Percentiles rank a stretch among this genome's conserved stretches.
Conservation (phyloP, 1,140 invertebrate species). For the Zaprionus africanus region DNA sequence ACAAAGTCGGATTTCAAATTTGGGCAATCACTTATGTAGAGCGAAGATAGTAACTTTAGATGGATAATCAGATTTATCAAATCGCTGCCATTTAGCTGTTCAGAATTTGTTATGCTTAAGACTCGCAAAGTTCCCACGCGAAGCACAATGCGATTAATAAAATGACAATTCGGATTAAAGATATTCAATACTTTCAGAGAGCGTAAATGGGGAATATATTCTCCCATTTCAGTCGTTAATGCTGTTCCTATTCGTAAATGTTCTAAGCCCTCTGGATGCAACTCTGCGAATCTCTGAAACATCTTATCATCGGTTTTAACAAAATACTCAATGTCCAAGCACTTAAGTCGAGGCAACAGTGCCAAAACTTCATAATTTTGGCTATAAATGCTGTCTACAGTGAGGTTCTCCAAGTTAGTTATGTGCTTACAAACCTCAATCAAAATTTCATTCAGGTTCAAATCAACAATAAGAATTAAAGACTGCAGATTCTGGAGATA, state of each 20-base stretch:
- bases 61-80: slow-evolving; percentile 22
- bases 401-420: slow-evolving; percentile 14
- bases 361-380: slow-evolving; percentile 30
- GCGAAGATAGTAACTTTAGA: slow-evolving; percentile 9
- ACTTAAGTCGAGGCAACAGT: background rate
- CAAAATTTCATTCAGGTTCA: slow-evolving; percentile 4
- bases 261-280: slow-evolving; percentile 6
- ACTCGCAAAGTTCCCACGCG: slow-evolving; percentile 2
- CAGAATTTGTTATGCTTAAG: slow-evolving; percentile 13
- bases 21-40: slow-evolving; percentile 14
- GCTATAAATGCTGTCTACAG: slow-evolving; percentile 13
- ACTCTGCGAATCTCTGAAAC: slow-evolving; percentile 16
- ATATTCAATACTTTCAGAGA: slow-evolving; percentile 19
- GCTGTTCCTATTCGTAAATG: slow-evolving; percentile 24
- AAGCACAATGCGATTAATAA: slow-evolving; percentile 10
- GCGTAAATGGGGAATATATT: slow-evolving; percentile 2
- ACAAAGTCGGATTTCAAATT: slow-evolving; percentile 15
- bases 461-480: slow-evolving; percentile 12
- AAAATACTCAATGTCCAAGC: slow-evolving; percentile 31
- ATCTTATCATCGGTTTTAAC: background rate
- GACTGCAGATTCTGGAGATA: slow-evolving; percentile 21
- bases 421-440: slow-evolving; percentile 21
- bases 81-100: slow-evolving; percentile 1
- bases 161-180: background rate
- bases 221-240: background rate